phyloP scores from a whole-genome alignment of 2,113 vertebrate genomes.

The Syngnathus typhle region DNA sequence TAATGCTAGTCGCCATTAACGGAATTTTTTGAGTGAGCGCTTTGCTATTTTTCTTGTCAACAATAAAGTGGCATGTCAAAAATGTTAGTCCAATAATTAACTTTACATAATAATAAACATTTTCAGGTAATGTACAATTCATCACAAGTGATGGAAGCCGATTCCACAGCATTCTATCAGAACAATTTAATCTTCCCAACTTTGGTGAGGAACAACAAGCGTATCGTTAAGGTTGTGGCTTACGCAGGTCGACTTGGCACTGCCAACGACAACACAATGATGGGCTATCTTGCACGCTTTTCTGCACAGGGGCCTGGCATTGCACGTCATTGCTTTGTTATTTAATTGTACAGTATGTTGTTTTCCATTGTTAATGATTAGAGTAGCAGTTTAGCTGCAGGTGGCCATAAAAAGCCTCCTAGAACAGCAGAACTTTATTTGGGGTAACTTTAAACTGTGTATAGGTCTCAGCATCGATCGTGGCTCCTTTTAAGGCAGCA shows the following conservation, averaged over 20 bases:
- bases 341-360: conserved; percentile 24
- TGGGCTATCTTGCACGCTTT: conserved; percentile 64
- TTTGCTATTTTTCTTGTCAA: too few species aligned
- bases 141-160: too few species aligned
- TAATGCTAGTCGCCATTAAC: too few species aligned
- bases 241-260: conserved; percentile 36
- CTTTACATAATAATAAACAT: too few species aligned
- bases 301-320: conserved; percentile 47
- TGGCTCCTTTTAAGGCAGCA: background rate
- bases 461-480: background rate
- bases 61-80: too few species aligned
- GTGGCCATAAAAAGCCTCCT: background rate
- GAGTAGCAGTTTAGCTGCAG: conserved; percentile 32
- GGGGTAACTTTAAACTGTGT: too few species aligned
- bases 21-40: too few species aligned
- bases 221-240: conserved; percentile 52
- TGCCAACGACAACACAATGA: conserved; percentile 67
- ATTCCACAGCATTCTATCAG: conserved; percentile 12
- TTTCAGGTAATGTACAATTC: too few species aligned
- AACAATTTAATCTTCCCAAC: conserved; percentile 37
- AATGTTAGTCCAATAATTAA: too few species aligned
- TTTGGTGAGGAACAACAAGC: conserved; percentile 37
- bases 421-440: too few species aligned
- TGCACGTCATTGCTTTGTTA: background rate
- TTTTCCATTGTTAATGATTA: conserved; percentile 49